These are phyloP conservation scores for Cotesia glomerata DNA, from an alignment of 1,140 invertebrate genomes.

Conservation along the genomic window DNA sequence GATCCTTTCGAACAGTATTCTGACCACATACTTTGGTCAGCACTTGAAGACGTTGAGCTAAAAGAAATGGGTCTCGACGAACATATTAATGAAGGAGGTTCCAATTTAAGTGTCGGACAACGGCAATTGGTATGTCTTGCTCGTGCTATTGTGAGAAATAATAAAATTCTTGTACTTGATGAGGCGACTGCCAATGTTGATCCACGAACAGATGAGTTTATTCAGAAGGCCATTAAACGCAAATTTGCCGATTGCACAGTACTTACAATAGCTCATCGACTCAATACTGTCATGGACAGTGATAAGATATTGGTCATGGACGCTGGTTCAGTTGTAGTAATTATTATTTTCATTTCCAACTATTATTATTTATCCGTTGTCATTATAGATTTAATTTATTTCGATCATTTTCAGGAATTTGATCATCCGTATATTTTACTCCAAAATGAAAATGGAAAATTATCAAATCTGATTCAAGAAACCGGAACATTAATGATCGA, in stretches of 20 bases:
- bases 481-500: slow-evolving; percentile 65
- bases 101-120: slow-evolving; percentile 82
- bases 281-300: slow-evolving; percentile 82
- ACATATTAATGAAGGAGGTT: slow-evolving; percentile 73
- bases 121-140: slow-evolving; percentile 81
- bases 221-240: slow-evolving; percentile 75
- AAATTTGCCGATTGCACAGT: slow-evolving; percentile 81
- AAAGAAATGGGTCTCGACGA: slow-evolving; percentile 67
- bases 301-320: slow-evolving; percentile 79
- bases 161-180: slow-evolving; percentile 82
- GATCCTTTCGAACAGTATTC: slow-evolving; percentile 81
- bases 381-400: not conserved
- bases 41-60: slow-evolving; percentile 80
- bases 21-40: slow-evolving; percentile 82
- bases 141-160: slow-evolving; percentile 77
- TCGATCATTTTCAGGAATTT: slow-evolving; percentile 67
- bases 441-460: slow-evolving; percentile 67
- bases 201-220: slow-evolving; percentile 73
- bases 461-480: slow-evolving; percentile 73
- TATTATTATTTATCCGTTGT: not conserved
- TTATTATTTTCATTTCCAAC: too few relatives aligned
- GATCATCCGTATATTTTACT: slow-evolving; percentile 73
- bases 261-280: slow-evolving; percentile 82
- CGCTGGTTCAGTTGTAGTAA: slow-evolving; percentile 66
- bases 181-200: slow-evolving; percentile 91